phyloP scores from a whole-genome alignment of 2,888 invertebrate species.

The Chrysotoxum bicinctum region DNA sequence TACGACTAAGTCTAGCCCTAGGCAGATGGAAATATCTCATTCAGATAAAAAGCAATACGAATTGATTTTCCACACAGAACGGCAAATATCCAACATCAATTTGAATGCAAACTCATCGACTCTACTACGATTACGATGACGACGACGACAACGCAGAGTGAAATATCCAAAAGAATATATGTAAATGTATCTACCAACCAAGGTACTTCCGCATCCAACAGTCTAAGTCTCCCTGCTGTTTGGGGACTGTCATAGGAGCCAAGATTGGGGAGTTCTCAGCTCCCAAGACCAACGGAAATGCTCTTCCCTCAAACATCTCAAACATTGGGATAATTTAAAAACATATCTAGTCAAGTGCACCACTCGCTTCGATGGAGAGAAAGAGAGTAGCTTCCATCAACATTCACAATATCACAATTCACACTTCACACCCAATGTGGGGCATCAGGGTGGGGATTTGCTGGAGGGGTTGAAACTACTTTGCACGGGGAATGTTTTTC shows the following conservation, averaged over 20 bases:
- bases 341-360: conserved; percentile 57
- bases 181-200: not conserved
- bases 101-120: conserved; percentile 43
- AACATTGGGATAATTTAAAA: conserved; percentile 58
- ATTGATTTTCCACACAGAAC: conserved; percentile 47
- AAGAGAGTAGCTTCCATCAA: conserved; percentile 24
- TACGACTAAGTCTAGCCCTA: not conserved
- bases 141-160: not conserved
- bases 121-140: not conserved
- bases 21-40: not conserved
- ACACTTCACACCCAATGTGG: not conserved
- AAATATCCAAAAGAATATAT: conserved; percentile 13
- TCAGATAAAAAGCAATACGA: conserved; percentile 54
- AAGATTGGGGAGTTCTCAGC: conserved; percentile 22
- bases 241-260: not conserved
- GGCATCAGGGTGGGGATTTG: not conserved
- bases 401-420: conserved; percentile 7
- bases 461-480: conserved; percentile 3
- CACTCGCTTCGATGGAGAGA: not conserved
- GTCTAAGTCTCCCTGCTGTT: conserved; percentile 4
- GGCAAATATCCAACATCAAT: conserved; percentile 50
- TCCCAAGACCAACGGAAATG: conserved; percentile 38
- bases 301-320: not conserved
- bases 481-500: conserved; percentile 38
- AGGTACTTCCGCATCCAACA: conserved; percentile 28